A percentile compares a stretch with the other conserved stretches of the same genome.
These are phyloP conservation scores for Ameiurus melas DNA, from an alignment of 2,113 vertebrate species.

Conservation along the genomic window DNA sequence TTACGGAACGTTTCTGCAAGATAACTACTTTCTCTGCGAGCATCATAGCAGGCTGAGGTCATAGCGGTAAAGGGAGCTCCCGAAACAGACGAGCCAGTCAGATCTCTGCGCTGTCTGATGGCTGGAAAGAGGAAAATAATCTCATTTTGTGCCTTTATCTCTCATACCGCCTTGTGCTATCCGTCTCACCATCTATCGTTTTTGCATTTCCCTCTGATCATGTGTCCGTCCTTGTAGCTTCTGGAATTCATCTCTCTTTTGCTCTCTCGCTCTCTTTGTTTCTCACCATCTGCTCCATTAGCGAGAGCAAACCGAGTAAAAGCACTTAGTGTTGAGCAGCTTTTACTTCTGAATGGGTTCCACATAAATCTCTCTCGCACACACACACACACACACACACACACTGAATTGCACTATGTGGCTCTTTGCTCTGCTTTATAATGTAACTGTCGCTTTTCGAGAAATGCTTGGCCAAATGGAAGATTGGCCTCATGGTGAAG, in stretches of 20 bases:
- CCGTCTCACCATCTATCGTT: neutral
- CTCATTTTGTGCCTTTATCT: constrained; percentile 23
- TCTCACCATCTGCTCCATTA: constrained; percentile 35
- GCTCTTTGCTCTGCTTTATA: neutral
- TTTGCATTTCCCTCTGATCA: neutral
- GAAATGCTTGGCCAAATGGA: constrained; percentile 12
- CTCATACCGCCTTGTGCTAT: neutral
- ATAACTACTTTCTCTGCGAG: neutral
- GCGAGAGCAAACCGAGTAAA: constrained; percentile 23
- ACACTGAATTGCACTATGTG: neutral
- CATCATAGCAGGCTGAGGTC: constrained; percentile 12
- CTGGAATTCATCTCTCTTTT: constrained; percentile 13
- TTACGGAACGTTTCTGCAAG: neutral
- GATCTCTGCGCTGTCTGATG: neutral
- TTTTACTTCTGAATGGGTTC: constrained; percentile 31
- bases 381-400: neutral
- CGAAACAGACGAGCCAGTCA: neutral
- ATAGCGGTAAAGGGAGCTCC: neutral
- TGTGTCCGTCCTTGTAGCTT: neutral
- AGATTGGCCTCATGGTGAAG: neutral
- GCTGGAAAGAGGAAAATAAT: neutral
- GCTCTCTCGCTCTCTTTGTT: neutral
- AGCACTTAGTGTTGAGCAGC: constrained; percentile 38
- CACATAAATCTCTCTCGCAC: constrained; percentile 29
- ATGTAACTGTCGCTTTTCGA: neutral